phyloP scores from a whole-genome alignment of 2,113 vertebrate genomes.

The Crotophaga sulcirostris region DNA sequence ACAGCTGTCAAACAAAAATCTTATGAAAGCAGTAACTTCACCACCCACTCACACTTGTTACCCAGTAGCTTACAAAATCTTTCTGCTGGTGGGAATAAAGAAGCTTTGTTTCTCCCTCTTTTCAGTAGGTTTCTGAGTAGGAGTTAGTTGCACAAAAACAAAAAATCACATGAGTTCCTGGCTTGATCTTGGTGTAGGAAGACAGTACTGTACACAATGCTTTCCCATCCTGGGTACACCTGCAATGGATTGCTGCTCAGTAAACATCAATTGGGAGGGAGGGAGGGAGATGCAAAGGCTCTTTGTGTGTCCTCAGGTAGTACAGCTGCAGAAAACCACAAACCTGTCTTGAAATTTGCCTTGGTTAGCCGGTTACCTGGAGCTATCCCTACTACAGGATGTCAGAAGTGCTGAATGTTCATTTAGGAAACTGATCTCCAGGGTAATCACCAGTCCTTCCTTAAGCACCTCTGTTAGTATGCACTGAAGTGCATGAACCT shows the following conservation, averaged over 20 bases:
- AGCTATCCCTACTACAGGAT: neutral
- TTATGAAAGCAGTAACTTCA: neutral
- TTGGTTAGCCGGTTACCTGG: neutral
- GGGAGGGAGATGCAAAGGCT: neutral
- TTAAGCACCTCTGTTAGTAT: neutral
- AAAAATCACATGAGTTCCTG: neutral
- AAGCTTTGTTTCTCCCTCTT: neutral
- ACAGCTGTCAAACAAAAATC: neutral
- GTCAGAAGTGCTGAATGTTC: neutral
- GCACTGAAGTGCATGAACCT: rapidly evolving
- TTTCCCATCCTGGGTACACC: neutral
- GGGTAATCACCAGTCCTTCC: neutral
- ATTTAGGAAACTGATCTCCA: neutral
- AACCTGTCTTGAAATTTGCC: neutral
- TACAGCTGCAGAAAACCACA: neutral
- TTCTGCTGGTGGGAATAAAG: neutral
- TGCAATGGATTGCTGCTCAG: rapidly evolving
- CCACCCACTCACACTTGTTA: neutral
- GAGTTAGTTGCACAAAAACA: neutral
- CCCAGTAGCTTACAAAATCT: neutral
- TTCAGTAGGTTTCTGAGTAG: neutral
- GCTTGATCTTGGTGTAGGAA: neutral
- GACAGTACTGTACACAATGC: neutral
- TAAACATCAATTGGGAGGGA: neutral
- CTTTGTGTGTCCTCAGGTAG: neutral